A percentile compares a stretch with the other conserved stretches of the same genome.
Evolutionary conservation across 2,888 invertebrate genomes (phyloP).

Genomic region (Drosophila nigricruria): DNA sequence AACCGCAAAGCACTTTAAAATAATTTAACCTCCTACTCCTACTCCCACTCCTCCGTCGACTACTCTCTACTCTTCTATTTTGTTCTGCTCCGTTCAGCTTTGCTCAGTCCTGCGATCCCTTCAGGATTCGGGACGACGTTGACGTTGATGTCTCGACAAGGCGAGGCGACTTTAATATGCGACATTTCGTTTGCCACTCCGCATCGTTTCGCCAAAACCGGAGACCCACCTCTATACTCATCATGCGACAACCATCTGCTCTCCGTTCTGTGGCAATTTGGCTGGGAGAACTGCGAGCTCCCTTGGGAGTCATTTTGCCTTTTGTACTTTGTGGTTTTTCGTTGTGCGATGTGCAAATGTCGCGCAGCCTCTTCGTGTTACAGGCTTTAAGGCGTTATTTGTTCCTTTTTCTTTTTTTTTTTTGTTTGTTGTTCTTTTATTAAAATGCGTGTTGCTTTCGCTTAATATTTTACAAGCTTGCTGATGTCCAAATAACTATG

Average conservation of each 20-base stretch:
- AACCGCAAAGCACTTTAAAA: slow-evolving; percentile 74
- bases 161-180: slow-evolving; percentile 68
- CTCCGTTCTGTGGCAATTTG: slow-evolving; percentile 41
- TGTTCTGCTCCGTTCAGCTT: background rate
- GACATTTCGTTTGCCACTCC: slow-evolving; percentile 49
- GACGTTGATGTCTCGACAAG: slow-evolving; percentile 38
- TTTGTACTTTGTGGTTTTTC: slow-evolving; percentile 73
- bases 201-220: slow-evolving; percentile 46
- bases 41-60: background rate
- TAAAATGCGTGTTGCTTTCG: slow-evolving; percentile 51
- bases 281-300: slow-evolving; percentile 42
- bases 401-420: background rate
- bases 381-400: slow-evolving; percentile 30
- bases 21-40: slow-evolving; percentile 55
- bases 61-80: background rate
- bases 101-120: slow-evolving; percentile 11
- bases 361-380: slow-evolving; percentile 38
- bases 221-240: slow-evolving; percentile 9
- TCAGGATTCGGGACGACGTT: slow-evolving; percentile 19
- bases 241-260: slow-evolving; percentile 30
- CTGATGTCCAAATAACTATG: slow-evolving; percentile 43
- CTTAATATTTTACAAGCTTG: slow-evolving; percentile 64
- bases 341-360: slow-evolving; percentile 43
- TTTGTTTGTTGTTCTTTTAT: slow-evolving; percentile 29
- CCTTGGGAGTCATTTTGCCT: slow-evolving; percentile 73